Conservation (phyloP, 2,797 vertebrate genomes). For the Centropyge bicolor region DNA sequence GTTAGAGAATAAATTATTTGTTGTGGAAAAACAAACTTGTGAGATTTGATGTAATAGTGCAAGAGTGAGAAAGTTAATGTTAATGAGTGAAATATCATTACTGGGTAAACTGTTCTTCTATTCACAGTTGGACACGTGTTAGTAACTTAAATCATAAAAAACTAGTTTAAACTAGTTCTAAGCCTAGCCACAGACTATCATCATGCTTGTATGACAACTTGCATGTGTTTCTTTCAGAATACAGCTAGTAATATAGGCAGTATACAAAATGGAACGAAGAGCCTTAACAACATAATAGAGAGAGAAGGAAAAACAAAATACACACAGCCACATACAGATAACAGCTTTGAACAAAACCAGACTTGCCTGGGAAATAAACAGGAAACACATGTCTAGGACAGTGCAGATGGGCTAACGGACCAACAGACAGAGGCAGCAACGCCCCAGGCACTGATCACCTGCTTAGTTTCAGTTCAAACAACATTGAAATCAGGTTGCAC, state of each 20-base stretch:
- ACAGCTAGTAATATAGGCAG: neutral
- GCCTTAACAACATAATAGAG: conserved; percentile 6
- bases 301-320: conserved; percentile 16
- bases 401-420: conserved; percentile 41
- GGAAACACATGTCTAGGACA: conserved; percentile 66
- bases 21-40: neutral
- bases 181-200: neutral
- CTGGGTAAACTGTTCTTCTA: neutral
- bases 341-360: conserved; percentile 58
- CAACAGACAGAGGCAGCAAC: conserved; percentile 29
- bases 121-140: neutral
- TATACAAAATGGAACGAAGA: conserved; percentile 6
- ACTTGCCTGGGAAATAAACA: conserved; percentile 61
- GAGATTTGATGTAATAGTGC: neutral
- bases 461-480: conserved; percentile 15
- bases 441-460: conserved; percentile 23
- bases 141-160: neutral
- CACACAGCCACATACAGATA: conserved; percentile 18
- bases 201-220: neutral
- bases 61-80: neutral
- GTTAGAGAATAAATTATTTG: neutral
- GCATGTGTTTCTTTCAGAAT: neutral
- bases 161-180: neutral
- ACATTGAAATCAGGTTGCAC: neutral
- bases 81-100: neutral